Evolutionary conservation across 2,797 vertebrate species (phyloP).

Genomic region (Danio kyathit): DNA sequence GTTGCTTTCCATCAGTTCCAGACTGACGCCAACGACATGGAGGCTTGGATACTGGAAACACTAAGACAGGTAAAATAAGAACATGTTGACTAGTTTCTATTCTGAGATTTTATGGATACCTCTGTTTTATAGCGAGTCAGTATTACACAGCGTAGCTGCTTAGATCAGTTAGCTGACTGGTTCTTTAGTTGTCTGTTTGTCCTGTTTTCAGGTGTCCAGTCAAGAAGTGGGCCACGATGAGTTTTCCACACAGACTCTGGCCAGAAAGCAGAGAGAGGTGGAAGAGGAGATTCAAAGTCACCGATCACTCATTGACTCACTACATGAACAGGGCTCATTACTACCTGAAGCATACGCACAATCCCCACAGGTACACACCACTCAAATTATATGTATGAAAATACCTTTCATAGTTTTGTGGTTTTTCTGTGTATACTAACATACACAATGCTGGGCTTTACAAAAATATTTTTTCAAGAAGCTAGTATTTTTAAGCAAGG

Average conservation of each 20-base stretch:
- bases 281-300: constrained; percentile 93
- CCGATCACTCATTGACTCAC: constrained; percentile 82
- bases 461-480: too few species aligned
- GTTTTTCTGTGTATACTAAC: too few species aligned
- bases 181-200: constrained; percentile 7
- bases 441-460: too few species aligned
- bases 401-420: too few species aligned
- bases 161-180: not conserved
- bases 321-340: constrained; percentile 84
- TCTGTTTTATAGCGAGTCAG: not conserved
- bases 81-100: not conserved
- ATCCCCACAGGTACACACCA: constrained; percentile 74
- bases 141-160: not conserved
- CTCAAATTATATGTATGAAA: too few species aligned
- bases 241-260: constrained; percentile 90
- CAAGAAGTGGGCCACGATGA: constrained; percentile 92
- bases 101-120: not conserved
- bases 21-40: constrained; percentile 91
- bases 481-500: not conserved
- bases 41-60: constrained; percentile 89
- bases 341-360: constrained; percentile 76
- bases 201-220: constrained; percentile 81
- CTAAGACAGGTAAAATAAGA: constrained; percentile 78
- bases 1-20: constrained; percentile 92
- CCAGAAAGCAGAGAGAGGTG: constrained; percentile 91